Evolutionary conservation across 2,113 vertebrate species (phyloP).

Genomic region (Cavia aperea): DNA sequence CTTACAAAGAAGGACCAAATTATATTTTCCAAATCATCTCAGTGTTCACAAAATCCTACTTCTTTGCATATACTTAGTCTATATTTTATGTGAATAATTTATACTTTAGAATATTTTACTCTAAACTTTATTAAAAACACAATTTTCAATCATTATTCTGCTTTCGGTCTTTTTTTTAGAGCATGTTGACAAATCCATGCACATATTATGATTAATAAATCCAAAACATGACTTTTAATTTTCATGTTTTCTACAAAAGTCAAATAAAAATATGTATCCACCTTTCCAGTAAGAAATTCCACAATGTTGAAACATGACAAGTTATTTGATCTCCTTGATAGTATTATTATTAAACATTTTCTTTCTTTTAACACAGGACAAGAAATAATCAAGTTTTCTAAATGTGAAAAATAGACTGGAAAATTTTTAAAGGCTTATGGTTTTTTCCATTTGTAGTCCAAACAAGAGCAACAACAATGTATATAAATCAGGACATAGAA

Average conservation of each 20-base stretch:
- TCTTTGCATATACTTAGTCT: slow-evolving; percentile 8
- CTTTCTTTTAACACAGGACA: background rate
- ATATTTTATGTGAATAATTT: background rate
- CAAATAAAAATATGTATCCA: background rate
- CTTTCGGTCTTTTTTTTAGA: background rate
- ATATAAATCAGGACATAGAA: background rate
- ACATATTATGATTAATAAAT: background rate
- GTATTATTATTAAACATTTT: background rate
- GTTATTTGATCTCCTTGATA: background rate
- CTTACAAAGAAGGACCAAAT: slow-evolving; percentile 12
- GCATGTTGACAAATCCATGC: background rate
- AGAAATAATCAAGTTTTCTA: slow-evolving; percentile 28
- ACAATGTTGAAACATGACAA: background rate
- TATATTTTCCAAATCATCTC: background rate
- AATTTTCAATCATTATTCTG: slow-evolving; percentile 8
- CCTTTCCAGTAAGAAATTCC: slow-evolving; percentile 2
- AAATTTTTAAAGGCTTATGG: background rate
- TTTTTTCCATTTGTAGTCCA: background rate
- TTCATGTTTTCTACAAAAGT: background rate
- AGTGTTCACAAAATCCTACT: background rate
- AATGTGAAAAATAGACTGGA: background rate
- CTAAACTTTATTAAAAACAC: background rate
- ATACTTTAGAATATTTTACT: background rate
- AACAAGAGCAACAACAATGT: background rate
- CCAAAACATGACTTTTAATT: background rate